Percentiles rank a stretch among this genome's conserved stretches.
These are phyloP conservation scores for Sminthurides aquaticus DNA, from an alignment of 2,888 invertebrate genomes.

Conservation along the genomic window DNA sequence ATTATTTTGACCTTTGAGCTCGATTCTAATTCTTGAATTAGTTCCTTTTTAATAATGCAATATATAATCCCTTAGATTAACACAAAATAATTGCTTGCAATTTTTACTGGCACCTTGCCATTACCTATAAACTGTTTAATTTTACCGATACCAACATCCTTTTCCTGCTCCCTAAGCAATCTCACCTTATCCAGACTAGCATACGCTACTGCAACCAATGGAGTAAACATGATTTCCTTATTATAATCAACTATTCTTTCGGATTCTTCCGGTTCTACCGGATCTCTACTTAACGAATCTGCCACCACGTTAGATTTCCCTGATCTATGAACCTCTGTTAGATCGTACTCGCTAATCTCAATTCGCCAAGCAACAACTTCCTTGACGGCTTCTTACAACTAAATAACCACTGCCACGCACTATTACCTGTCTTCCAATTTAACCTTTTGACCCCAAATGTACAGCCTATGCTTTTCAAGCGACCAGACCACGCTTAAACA, in stretches of 20 bases:
- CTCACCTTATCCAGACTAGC: background rate
- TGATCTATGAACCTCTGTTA: background rate
- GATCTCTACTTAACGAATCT: background rate
- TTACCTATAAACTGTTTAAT: background rate
- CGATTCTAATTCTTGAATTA: too few species aligned
- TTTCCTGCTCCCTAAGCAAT: background rate
- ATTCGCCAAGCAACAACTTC: background rate
- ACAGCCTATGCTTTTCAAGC: background rate
- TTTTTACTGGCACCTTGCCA: background rate
- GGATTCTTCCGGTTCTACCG: too few species aligned
- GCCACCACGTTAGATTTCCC: background rate
- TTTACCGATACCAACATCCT: background rate
- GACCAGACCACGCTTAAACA: conserved; percentile 4
- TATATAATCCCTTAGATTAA: background rate
- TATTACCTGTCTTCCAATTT: background rate
- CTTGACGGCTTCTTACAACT: background rate
- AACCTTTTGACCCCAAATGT: background rate
- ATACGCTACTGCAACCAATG: background rate
- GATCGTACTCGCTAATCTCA: background rate
- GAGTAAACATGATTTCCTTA: background rate
- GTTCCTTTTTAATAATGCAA: too few species aligned
- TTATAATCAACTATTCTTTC: background rate
- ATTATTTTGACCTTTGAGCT: too few species aligned
- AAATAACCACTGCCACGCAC: background rate
- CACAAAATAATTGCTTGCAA: background rate